Evolutionary conservation across 64 coral and sea anemone species (phyloP), one percentile per base, ranked within the genome.

Genomic region (Montipora sp.): DNA sequence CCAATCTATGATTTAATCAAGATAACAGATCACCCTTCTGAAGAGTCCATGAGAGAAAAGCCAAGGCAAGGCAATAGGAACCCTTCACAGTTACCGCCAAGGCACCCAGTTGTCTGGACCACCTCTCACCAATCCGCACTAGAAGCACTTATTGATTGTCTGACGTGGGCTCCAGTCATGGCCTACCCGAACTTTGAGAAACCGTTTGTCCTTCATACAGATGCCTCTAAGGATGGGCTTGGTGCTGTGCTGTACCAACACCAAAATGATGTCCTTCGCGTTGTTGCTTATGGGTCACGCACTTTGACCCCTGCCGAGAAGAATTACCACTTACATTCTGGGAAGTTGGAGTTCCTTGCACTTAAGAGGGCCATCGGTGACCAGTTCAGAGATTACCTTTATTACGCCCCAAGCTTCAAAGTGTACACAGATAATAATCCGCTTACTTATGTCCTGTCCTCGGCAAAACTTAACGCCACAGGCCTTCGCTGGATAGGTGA

Each of bases 231-330:
- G 80, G 79, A 79, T 36, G 81, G 90, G 12, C 80, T 92, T 9
- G 90, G 90, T 48, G 60, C 90, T 18, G 90, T 92, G 22, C 50
- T 92, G 27, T 92, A 86, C 23, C 81, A 92, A 16, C 53, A 61
- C 7, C 27, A 36, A 36, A 36, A 36, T 36, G 27, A 36, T 36
- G 27, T 36, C 27, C 27, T 36, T 36, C 27, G 27, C 27, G 27
- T 36, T 36, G 73, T 85, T 24, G 78, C 59, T 46, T 73, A 86
- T 86, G 90, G 67, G 1, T 92, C 90, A 8, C 22, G 90, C 63
- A 60, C 69, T 3, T 72, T 92, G 44, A 88, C 86, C 14, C 23
- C 24, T 68, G 84, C 84, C 60, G 84, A 87, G 45, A 68, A 74
- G 61, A 87, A 87, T 47, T 87, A 87, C 65, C 58, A 87, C 80